Evolutionary conservation across 2,113 vertebrate genomes (phyloP).

Genomic region (Henicopernis longicauda): DNA sequence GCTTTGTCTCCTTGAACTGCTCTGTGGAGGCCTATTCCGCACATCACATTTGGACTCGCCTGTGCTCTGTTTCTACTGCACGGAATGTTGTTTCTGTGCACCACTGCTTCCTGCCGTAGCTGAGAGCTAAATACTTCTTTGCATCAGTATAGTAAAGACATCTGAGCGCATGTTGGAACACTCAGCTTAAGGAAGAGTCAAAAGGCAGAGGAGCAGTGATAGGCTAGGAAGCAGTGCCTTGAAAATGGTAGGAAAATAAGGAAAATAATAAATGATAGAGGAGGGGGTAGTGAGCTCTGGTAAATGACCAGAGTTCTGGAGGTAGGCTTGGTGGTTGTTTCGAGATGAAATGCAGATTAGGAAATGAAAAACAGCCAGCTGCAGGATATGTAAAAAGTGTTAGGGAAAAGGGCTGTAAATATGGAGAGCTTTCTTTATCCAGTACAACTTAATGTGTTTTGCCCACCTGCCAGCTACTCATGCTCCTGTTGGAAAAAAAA

Average conservation of each 20-base stretch:
- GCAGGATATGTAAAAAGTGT: not conserved
- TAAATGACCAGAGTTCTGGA: not conserved
- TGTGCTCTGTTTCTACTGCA: not conserved
- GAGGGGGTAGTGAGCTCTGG: not conserved
- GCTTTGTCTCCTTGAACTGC: not conserved
- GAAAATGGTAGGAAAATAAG: not conserved
- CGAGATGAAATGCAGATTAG: not conserved
- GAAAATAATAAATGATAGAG: not conserved
- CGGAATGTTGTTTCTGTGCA: not conserved
- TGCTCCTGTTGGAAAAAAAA: not conserved
- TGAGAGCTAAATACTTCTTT: not conserved
- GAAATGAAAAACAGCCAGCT: not conserved
- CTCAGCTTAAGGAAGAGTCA: too few relatives aligned
- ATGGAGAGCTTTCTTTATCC: not conserved
- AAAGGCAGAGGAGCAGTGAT: not conserved
- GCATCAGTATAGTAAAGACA: not conserved
- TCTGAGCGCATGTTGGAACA: not conserved
- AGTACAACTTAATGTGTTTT: not conserved
- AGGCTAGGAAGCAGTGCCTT: not conserved
- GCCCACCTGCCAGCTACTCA: not conserved
- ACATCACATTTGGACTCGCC: not conserved
- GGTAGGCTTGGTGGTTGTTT: not conserved
- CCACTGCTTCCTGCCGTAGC: not conserved
- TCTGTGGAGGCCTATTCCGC: not conserved
- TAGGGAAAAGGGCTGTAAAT: not conserved